phyloP scores from a whole-genome alignment of 2,113 vertebrate species.

The Cephalopholis sonnerati region DNA sequence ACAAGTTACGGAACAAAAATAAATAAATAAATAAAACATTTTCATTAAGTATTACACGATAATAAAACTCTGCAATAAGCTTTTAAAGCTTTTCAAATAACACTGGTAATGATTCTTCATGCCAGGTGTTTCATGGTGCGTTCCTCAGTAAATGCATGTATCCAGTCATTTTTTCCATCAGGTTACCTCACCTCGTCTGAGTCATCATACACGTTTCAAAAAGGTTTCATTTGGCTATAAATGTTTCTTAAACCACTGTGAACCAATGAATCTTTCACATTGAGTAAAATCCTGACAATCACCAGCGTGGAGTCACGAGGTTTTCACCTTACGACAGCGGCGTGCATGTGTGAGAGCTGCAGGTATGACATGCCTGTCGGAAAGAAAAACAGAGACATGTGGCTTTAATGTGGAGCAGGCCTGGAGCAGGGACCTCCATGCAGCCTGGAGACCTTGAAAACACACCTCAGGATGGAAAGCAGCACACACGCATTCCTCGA shows the following conservation, averaged over 20 bases:
- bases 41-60: background rate
- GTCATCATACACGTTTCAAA: conserved; percentile 32
- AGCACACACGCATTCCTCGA: conserved; percentile 66
- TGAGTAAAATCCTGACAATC: conserved; percentile 13
- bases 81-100: background rate
- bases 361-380: conserved; percentile 65
- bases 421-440: conserved; percentile 66
- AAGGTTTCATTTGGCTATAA: conserved; percentile 32
- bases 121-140: conserved; percentile 17
- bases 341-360: conserved; percentile 36
- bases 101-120: background rate
- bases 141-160: conserved; percentile 16
- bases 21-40: background rate
- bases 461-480: conserved; percentile 69
- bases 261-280: conserved; percentile 37
- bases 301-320: background rate
- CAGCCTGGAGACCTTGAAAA: conserved; percentile 68
- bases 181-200: conserved; percentile 47
- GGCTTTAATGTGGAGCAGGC: conserved; percentile 77
- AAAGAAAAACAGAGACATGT: conserved; percentile 79
- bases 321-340: background rate
- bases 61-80: background rate
- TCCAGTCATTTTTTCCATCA: conserved; percentile 33
- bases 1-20: background rate
- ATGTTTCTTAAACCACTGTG: conserved; percentile 32